phyloP scores from a whole-genome alignment of 2,888 invertebrate species.

The Drosophila vallismaia region DNA sequence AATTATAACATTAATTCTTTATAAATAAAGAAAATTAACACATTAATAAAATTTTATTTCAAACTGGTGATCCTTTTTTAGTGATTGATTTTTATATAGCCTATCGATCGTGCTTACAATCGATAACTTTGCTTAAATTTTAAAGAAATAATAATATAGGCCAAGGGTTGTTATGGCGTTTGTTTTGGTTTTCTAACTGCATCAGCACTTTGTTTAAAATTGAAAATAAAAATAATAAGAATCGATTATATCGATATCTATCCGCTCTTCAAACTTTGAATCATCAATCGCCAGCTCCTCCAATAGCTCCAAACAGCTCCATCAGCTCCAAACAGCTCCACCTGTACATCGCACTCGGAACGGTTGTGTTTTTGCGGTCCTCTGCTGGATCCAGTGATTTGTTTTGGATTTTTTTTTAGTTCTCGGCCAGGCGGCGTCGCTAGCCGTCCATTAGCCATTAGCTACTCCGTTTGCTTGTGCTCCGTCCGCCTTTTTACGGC shows the following conservation, averaged over 20 bases:
- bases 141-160: background rate
- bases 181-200: background rate
- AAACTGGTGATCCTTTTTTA: too few relatives aligned
- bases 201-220: background rate
- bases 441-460: background rate
- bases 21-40: too few relatives aligned
- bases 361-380: background rate
- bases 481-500: conserved; percentile 32
- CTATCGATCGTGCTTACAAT: background rate
- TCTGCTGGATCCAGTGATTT: background rate
- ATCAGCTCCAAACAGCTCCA: conserved; percentile 1
- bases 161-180: background rate
- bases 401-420: conserved; percentile 1
- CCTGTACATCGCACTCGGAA: background rate
- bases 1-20: too few relatives aligned
- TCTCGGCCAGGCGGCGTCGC: conserved; percentile 6
- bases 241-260: background rate
- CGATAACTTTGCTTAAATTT: background rate
- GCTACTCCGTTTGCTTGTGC: conserved; percentile 12
- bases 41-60: too few relatives aligned
- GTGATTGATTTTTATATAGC: too few relatives aligned
- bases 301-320: background rate
- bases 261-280: background rate
- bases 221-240: background rate
- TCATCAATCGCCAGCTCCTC: background rate